A percentile compares a stretch with the other conserved stretches of the same genome.
These are phyloP conservation scores for Phyllotreta striolata DNA, from an alignment of 2,888 invertebrate species.

Conservation along the genomic window DNA sequence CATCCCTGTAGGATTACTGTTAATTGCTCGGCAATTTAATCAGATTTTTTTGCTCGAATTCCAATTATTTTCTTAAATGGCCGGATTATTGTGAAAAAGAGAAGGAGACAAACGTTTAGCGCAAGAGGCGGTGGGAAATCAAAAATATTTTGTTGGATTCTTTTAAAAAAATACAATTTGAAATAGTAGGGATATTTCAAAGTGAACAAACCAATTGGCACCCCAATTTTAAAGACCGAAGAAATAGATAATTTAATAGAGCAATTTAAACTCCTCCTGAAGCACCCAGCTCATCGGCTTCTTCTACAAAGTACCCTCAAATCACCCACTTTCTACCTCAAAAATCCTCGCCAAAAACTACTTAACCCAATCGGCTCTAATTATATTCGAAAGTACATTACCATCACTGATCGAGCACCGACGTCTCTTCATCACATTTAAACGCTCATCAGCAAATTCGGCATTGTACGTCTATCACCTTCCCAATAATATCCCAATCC, in stretches of 20 bases:
- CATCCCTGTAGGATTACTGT: constrained; percentile 28
- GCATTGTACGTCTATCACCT: constrained; percentile 12
- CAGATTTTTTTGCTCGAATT: constrained; percentile 45
- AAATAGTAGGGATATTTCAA: no score
- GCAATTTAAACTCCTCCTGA: no score
- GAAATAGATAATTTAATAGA: no score
- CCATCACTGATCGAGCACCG: constrained; percentile 2
- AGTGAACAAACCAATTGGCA: no score
- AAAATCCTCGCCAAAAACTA: background rate
- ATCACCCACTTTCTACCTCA: background rate
- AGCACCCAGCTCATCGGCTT: no score
- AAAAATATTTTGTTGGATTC: constrained; percentile 49
- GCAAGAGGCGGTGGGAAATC: no score
- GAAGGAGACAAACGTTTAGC: constrained; percentile 28
- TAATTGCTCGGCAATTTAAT: constrained; percentile 42
- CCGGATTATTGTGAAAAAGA: constrained; percentile 45
- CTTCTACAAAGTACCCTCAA: no score
- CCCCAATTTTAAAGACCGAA: no score
- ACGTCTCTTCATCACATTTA: constrained; percentile 5
- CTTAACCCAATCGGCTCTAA: background rate
- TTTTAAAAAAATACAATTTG: no score
- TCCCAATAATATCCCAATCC: constrained; percentile 6
- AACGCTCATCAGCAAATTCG: constrained; percentile 6
- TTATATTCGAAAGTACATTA: background rate
- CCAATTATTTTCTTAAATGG: constrained; percentile 49